These are phyloP conservation scores for Cryptus viduatorius DNA, from an alignment of 2,888 invertebrate genomes.

Conservation along the genomic window DNA sequence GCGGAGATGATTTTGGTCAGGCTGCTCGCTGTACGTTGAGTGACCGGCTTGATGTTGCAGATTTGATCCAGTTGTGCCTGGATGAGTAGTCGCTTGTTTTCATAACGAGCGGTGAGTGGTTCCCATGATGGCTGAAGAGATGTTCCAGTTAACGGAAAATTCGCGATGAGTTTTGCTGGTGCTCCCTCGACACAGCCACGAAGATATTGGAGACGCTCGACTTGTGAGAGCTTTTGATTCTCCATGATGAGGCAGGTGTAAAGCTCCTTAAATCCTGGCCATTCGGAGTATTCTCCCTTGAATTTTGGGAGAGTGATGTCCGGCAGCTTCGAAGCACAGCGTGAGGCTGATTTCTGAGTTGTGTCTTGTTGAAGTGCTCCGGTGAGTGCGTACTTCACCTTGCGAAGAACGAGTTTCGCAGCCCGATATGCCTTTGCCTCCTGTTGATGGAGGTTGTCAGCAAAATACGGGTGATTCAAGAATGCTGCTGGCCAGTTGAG, in stretches of 20 bases:
- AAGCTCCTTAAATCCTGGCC: slow-evolving; percentile 2
- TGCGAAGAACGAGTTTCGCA: too few relatives aligned
- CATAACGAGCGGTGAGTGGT: background rate
- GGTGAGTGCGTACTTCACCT: too few relatives aligned
- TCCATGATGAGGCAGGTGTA: slow-evolving; percentile 4
- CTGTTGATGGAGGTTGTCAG: background rate
- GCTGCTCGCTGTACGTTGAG: background rate
- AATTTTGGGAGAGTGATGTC: background rate
- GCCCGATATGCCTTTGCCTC: too few relatives aligned
- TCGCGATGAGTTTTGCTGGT: slow-evolving; percentile 17
- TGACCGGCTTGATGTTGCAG: background rate
- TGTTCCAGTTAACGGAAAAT: background rate
- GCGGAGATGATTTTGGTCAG: slow-evolving; percentile 17
- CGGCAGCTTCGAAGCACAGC: background rate
- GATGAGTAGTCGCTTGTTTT: slow-evolving; percentile 45
- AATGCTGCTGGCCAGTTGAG: slow-evolving; percentile 9
- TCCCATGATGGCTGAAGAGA: slow-evolving; percentile 54
- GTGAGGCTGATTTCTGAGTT: too few relatives aligned
- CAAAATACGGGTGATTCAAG: slow-evolving; percentile 20
- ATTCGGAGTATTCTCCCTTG: background rate
- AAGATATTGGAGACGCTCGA: slow-evolving; percentile 10
- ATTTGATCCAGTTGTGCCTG: slow-evolving; percentile 41
- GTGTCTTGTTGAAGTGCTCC: too few relatives aligned
- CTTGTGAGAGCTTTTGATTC: background rate
- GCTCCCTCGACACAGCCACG: slow-evolving; percentile 6